phyloP scores from a whole-genome alignment of 2,888 invertebrate species.

The Lepidonotus clava region DNA sequence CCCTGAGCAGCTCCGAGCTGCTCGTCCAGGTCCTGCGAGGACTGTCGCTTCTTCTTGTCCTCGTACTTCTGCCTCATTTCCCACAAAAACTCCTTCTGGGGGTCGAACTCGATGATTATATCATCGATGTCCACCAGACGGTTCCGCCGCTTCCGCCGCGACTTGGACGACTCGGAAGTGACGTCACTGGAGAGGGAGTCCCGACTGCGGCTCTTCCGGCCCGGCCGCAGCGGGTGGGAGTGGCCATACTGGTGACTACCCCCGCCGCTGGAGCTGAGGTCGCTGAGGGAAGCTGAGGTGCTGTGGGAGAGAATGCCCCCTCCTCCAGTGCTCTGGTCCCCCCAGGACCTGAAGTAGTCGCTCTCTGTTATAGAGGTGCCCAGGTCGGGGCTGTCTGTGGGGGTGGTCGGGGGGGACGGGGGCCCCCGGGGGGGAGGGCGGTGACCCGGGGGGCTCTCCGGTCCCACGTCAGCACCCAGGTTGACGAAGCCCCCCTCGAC shows the following conservation, averaged over 20 bases:
- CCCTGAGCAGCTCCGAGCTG: neutral
- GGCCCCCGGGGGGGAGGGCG: neutral
- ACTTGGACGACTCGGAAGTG: neutral
- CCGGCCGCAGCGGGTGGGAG: neutral
- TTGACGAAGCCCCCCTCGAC: constrained; percentile 50
- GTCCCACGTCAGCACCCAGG: neutral
- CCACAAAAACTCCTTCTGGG: constrained; percentile 60
- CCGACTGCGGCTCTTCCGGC: constrained; percentile 48
- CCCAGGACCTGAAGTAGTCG: constrained; percentile 11
- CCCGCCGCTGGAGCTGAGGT: constrained; percentile 14
- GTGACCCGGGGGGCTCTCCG: neutral
- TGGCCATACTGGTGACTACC: neutral
- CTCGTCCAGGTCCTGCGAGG: neutral
- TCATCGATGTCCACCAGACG: constrained; percentile 60
- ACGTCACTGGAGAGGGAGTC: constrained; percentile 50
- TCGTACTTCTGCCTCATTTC: constrained; percentile 60
- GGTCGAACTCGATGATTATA: constrained; percentile 60
- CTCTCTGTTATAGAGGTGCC: neutral
- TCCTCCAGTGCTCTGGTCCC: too few species aligned
- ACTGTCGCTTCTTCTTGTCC: constrained; percentile 35
- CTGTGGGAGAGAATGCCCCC: constrained; percentile 18
- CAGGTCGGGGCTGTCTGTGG: neutral
- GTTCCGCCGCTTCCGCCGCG: constrained; percentile 42
- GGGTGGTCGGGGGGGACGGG: neutral
- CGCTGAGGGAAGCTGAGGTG: neutral